These are phyloP conservation scores for Trichogramma dendrolimi DNA, from an alignment of 2,888 invertebrate species.

Conservation along the genomic window DNA sequence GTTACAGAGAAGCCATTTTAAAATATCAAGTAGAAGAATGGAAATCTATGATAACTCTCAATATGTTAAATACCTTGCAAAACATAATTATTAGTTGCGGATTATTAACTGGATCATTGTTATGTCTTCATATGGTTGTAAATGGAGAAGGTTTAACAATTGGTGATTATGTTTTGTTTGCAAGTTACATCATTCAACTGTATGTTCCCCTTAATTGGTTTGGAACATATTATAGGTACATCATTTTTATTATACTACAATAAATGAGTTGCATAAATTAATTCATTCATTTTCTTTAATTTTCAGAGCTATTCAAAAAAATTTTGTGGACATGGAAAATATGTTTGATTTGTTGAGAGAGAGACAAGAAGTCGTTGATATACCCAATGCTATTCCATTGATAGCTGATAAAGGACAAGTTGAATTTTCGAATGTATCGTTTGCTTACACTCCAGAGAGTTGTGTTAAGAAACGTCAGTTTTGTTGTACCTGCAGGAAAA, in stretches of 20 bases:
- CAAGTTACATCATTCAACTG: conserved; percentile 88
- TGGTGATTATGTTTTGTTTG: conserved; percentile 94
- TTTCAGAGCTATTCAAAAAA: conserved; percentile 87
- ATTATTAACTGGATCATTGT: conserved; percentile 77
- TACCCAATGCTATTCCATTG: conserved; percentile 72
- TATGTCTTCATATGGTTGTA: conserved; percentile 82
- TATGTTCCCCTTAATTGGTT: conserved; percentile 97
- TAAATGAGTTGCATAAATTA: conserved; percentile 2
- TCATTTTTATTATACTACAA: conserved; percentile 1
- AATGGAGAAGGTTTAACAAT: conserved; percentile 68
- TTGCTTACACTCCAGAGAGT: conserved; percentile 80
- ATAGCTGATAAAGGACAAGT: conserved; percentile 68
- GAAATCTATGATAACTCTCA: conserved; percentile 78
- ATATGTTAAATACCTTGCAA: conserved; percentile 86
- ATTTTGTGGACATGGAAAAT: conserved; percentile 99
- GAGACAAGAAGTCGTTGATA: conserved; percentile 81
- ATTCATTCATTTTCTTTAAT: conserved; percentile 22
- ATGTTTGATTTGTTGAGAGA: conserved; percentile 94
- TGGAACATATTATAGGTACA: conserved; percentile 92
- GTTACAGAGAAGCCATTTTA: conserved; percentile 79
- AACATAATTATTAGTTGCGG: conserved; percentile 85
- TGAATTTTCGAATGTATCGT: conserved; percentile 85
- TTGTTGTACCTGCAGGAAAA: conserved; percentile 76
- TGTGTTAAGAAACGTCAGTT: conserved; percentile 73
- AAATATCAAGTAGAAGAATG: conserved; percentile 90